These are phyloP conservation scores for Polydrusus cervinus DNA, from an alignment of 2,888 invertebrate genomes.

Conservation along the genomic window DNA sequence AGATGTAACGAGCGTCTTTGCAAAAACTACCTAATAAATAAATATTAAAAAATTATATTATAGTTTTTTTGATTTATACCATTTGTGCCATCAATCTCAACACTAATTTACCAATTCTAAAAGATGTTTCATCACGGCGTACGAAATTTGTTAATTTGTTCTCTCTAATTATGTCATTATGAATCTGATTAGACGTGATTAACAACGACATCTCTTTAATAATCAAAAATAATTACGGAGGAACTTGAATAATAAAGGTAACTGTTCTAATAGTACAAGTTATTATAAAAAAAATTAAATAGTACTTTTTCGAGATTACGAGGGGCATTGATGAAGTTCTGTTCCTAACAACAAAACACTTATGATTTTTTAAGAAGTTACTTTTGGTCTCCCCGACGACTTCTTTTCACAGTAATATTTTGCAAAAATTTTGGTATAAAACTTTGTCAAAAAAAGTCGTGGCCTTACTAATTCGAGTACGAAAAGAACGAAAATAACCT, in stretches of 20 bases:
- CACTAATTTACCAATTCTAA: slow-evolving; percentile 15
- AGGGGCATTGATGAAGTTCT: too few species aligned
- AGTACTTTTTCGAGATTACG: too few species aligned
- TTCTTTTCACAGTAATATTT: too few species aligned
- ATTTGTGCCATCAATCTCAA: slow-evolving; percentile 13
- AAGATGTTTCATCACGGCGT: slow-evolving; percentile 22
- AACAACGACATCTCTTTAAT: slow-evolving; percentile 17
- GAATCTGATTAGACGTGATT: slow-evolving; percentile 8
- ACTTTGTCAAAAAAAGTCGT: too few species aligned
- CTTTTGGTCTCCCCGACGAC: too few species aligned
- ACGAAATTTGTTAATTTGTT: slow-evolving; percentile 14
- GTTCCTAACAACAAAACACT: too few species aligned
- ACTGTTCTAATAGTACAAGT: neutral
- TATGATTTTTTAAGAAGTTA: too few species aligned
- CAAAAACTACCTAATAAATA: neutral
- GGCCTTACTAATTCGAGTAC: too few species aligned
- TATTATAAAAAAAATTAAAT: too few species aligned
- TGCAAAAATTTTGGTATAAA: too few species aligned
- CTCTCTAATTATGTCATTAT: slow-evolving; percentile 23
- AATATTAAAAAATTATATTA: slow-evolving; percentile 20
- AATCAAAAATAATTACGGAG: slow-evolving; percentile 13
- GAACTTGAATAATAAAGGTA: slow-evolving; percentile 1
- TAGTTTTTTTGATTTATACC: slow-evolving; percentile 23
- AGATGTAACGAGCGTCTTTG: too few species aligned
- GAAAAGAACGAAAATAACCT: too few species aligned